A percentile compares a stretch with the other conserved stretches of the same genome.
Conservation (phyloP, 2,113 vertebrate species). For the Polypterus senegalus region DNA sequence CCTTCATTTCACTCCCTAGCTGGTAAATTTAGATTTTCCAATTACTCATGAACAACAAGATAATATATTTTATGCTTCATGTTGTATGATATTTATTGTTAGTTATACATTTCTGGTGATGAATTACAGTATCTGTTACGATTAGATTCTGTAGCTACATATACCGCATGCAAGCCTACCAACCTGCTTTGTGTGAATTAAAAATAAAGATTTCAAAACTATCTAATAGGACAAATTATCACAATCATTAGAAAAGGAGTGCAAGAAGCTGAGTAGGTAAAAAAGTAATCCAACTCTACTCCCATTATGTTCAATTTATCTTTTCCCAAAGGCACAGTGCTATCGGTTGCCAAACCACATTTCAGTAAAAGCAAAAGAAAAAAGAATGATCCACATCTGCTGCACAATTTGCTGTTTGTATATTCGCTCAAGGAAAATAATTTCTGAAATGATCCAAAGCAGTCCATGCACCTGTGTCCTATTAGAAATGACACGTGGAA, state of each 20-base stretch:
- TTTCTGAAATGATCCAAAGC: conserved; percentile 40
- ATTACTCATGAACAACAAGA: too few species aligned
- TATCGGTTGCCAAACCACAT: conserved; percentile 31
- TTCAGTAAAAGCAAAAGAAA: conserved; percentile 17
- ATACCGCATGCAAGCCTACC: too few species aligned
- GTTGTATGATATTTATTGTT: too few species aligned
- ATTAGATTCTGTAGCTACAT: too few species aligned
- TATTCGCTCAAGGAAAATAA: conserved; percentile 37
- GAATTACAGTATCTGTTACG: too few species aligned
- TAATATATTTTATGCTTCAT: too few species aligned
- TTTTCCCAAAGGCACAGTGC: conserved; percentile 24
- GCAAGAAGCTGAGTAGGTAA: conserved; percentile 30
- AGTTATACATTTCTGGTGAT: too few species aligned
- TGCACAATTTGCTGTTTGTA: conserved; percentile 35
- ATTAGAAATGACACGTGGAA: conserved; percentile 43
- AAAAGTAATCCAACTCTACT: conserved; percentile 16
- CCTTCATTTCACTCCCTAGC: too few species aligned
- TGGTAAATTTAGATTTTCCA: too few species aligned
- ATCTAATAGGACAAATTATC: conserved; percentile 5
- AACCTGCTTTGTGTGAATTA: too few species aligned
- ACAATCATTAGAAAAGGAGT: conserved; percentile 3
- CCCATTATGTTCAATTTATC: conserved; percentile 30
- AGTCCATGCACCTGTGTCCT: conserved; percentile 37
- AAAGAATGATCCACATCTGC: conserved; percentile 35
- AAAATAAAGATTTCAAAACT: not conserved